These are phyloP conservation scores for Anthopleura xanthogrammica DNA, from an alignment of 92 coral and sea anemone genomes.

Conservation along the genomic window DNA sequence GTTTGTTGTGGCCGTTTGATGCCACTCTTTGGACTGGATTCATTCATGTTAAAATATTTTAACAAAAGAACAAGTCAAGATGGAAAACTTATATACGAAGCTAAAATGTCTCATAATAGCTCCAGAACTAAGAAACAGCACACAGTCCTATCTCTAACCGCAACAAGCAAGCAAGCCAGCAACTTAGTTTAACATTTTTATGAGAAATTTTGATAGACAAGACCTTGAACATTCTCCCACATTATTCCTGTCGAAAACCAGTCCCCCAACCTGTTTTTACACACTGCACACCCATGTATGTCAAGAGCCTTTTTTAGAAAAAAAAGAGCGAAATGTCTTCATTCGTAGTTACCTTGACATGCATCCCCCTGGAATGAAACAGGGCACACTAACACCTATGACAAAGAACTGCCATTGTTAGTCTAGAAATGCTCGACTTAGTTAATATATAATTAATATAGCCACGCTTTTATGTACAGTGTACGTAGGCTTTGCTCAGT, in stretches of 20 bases:
- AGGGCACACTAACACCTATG: background rate
- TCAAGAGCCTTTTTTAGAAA: background rate
- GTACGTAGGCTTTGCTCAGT: no score
- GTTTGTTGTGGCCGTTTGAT: background rate
- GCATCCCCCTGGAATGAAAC: constrained; percentile 1
- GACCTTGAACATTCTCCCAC: background rate
- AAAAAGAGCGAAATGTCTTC: constrained; percentile 7
- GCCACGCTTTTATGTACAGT: no score
- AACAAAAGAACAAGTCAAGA: background rate
- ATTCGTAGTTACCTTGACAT: constrained; percentile 2
- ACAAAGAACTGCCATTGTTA: background rate
- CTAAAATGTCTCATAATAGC: background rate
- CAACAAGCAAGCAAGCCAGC: constrained; percentile 2
- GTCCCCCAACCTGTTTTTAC: background rate
- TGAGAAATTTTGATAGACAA: background rate
- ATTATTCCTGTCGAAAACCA: background rate
- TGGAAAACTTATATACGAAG: background rate
- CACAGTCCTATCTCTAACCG: background rate
- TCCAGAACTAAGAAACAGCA: constrained; percentile 8
- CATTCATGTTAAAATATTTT: no score
- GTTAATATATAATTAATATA: no score
- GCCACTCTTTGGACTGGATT: background rate
- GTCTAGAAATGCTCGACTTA: no score
- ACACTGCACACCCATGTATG: background rate
- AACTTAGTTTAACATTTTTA: background rate